Base-by-base conservation (phyloP, 2,888 invertebrate genomes). In the Spatulosminthurus flaviceps region DNA sequence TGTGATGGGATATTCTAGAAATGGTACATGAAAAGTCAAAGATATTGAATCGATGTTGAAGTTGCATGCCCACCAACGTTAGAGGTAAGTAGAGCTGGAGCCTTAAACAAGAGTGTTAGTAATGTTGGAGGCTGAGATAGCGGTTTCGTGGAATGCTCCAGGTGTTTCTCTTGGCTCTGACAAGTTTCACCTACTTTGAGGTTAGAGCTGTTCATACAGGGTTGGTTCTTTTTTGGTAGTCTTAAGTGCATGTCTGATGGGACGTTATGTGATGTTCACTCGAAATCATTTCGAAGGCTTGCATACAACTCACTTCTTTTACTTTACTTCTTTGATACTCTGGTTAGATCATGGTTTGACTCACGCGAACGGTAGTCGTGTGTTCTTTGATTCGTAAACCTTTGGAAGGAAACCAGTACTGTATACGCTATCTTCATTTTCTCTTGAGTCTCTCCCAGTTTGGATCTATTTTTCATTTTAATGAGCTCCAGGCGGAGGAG, bases 391-490 rank as follows among this genome's bases (percentile, higher is more conserved):
- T n/a, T n/a, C 51, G 41, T 66, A 1, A n/a, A 1, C 13, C 11
- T 26, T 7, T 61, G 64, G 28, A 75, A 61, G 64, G 75, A 64
- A 26, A 22, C 22, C 28, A 72, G 43, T 43, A n/a, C n/a, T n/a
- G 21, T n/a, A 41, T 22, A 16, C 1, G 9, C 43, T 60, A 75
- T 64, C 75, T 75, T 64, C 75, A 66, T 75, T 75, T 64, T 64
- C 64, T 34, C 66, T 75, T 5, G 21, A 74, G 21, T 64, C 24
- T 75, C 29, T 75, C n/a, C n/a, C 64, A 75, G 60, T 34, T 41
- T 16, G 24, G 22, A 64, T 64, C 64, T 75, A 75, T 75, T 75
- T 75, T 75, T 75, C 75, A 75, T 66, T 64, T 64, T 64, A 66
- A 75, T 75, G 75, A 64, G 75, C 75, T 75, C 64, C 64, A 41